Conservation (phyloP, 1,140 invertebrate genomes). For the Tetragnatha versicolor region DNA sequence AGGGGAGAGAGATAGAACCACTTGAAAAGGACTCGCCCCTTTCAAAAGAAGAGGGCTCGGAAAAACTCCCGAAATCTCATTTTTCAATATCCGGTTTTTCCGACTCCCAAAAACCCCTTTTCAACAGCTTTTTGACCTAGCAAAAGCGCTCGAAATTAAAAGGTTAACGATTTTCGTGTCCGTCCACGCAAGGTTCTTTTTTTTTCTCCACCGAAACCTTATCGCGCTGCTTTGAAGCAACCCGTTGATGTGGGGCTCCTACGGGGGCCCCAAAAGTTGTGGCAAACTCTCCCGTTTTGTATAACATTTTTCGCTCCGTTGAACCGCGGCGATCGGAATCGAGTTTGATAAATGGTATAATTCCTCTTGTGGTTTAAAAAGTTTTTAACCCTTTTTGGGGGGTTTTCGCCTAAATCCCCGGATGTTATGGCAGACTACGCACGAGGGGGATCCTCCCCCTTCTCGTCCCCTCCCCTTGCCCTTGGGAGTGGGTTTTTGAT, state of each 20-base stretch:
- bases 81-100: constrained; percentile 50
- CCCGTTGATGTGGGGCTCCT: background rate
- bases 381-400: background rate
- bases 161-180: constrained; percentile 47
- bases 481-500: background rate
- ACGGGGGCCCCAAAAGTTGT: constrained; percentile 8
- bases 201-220: background rate
- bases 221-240: background rate
- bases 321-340: constrained; percentile 5
- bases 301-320: constrained; percentile 46
- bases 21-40: constrained; percentile 30
- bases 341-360: constrained; percentile 40
- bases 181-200: background rate
- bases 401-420: background rate
- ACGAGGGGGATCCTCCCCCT: constrained; percentile 1
- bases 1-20: constrained; percentile 1
- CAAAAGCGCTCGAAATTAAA: constrained; percentile 27
- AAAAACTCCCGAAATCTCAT: constrained; percentile 24
- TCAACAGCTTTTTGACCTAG: constrained; percentile 40
- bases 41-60: background rate
- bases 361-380: constrained; percentile 42
- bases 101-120: too few relatives aligned
- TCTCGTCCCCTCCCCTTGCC: background rate
- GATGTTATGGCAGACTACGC: constrained; percentile 44
- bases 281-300: constrained; percentile 48